Conservation (phyloP, 2,888 invertebrate species). For the Gryllus longicercus region DNA sequence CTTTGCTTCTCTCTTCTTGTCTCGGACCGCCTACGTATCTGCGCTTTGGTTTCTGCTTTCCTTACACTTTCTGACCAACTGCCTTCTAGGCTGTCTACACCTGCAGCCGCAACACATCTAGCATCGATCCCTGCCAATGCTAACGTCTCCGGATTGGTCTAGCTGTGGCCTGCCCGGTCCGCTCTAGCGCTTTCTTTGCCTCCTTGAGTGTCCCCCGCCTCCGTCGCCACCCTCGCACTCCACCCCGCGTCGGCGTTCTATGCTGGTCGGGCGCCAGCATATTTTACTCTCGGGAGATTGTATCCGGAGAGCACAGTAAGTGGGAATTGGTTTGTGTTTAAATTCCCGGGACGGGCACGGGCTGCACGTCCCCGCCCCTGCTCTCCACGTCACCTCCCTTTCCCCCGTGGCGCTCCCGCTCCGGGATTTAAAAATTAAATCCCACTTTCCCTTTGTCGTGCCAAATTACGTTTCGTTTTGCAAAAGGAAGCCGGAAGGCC, state of each 20-base stretch:
- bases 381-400: background rate
- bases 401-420: background rate
- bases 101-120: too few relatives aligned
- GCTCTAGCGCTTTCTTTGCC: background rate
- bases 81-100: too few relatives aligned
- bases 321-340: conserved; percentile 11
- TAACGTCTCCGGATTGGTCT: background rate
- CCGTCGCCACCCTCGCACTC: too few relatives aligned
- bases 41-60: too few relatives aligned
- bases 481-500: background rate
- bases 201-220: background rate
- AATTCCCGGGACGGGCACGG: background rate
- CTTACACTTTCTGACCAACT: too few relatives aligned
- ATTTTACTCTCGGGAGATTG: background rate
- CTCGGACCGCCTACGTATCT: too few relatives aligned
- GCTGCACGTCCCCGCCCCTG: background rate
- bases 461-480: conserved; percentile 17
- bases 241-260: too few relatives aligned
- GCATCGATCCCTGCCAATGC: too few relatives aligned
- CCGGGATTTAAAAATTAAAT: conserved; percentile 17
- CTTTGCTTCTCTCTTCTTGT: too few relatives aligned
- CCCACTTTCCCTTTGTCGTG: conserved; percentile 11
- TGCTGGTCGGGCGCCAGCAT: conserved; percentile 3
- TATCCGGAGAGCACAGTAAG: background rate
- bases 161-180: too few relatives aligned